Evolutionary conservation across 2,888 invertebrate species (phyloP).

Genomic region (Scaptomyza tumidula): DNA sequence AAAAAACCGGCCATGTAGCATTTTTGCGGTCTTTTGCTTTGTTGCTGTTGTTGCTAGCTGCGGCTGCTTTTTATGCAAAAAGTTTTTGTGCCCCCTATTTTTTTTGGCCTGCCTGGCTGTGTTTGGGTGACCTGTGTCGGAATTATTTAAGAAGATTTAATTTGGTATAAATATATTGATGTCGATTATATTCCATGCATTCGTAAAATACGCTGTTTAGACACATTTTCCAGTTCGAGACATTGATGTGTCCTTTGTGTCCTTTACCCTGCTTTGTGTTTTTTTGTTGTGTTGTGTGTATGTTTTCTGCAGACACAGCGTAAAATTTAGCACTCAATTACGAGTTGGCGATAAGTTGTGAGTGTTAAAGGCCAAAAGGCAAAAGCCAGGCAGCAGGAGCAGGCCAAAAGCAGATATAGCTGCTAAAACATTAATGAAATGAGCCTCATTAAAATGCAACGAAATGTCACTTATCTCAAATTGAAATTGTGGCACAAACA

Average conservation of each 20-base stretch:
- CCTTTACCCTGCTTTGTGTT: not conserved
- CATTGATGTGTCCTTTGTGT: conserved; percentile 48
- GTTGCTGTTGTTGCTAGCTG: conserved; percentile 42
- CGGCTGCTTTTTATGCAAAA: conserved; percentile 66
- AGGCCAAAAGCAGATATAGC: conserved; percentile 5
- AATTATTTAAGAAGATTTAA: conserved; percentile 62
- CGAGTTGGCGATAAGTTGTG: conserved; percentile 62
- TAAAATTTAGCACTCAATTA: conserved; percentile 75
- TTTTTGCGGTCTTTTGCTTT: conserved; percentile 74
- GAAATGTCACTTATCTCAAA: conserved; percentile 81
- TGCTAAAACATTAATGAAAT: conserved; percentile 60
- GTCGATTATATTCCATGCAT: conserved; percentile 75
- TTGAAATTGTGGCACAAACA: conserved; percentile 73
- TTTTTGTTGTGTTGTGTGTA: no score
- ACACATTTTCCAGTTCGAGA: conserved; percentile 49
- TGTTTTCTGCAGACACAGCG: conserved; percentile 66
- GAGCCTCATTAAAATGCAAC: conserved; percentile 80
- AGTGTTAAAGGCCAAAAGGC: conserved; percentile 19
- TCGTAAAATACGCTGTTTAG: conserved; percentile 74
- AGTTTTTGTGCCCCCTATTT: conserved; percentile 59
- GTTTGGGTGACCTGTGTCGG: conserved; percentile 55
- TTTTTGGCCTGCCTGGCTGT: conserved; percentile 39
- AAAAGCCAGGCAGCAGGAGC: not conserved
- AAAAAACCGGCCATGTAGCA: conserved; percentile 71
- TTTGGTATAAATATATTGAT: conserved; percentile 26